Base-by-base conservation (phyloP, 2,888 invertebrate genomes). In the Euclidia mi region DNA sequence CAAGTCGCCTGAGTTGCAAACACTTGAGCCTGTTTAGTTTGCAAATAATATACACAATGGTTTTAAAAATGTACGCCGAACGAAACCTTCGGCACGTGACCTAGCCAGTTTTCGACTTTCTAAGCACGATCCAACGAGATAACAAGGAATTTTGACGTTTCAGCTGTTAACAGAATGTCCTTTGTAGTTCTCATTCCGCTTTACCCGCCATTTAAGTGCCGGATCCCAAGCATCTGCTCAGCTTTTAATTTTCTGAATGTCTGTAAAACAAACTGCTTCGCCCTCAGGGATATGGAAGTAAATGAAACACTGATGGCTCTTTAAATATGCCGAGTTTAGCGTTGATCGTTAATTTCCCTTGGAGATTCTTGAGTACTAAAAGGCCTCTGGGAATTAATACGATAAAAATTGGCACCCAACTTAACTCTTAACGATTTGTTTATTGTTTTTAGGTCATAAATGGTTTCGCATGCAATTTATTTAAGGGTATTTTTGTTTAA, bases 291-390 rank as follows among this genome's bases (percentile, higher is more conserved):
- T 71, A 74, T 68, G 74, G 62, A 73, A 79, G 75, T 81, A 83
- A 84, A 84, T 85, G 78, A 81, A 85, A 78, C 79, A 77, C 78
- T 81, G 79, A 84, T 80, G 81, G 73, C 74, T 79, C 67, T 71
- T 80, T 76, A 83, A 86, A 82, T 82, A 84, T 79, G 70, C 76
- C 68, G 70, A 78, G 76, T 79, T 82, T 76, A 84, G 76, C 76
- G 78, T 78, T 73, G 78, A 79, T 79, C 70, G 76, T 81, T 85
- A 83, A 85, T 87, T 87, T 86, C 84, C n/a, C 86, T 84, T 62
- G 57, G 83, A 85, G 84, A 82, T 81, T 76, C 71, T 79, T 73
- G 69, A 59, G 63, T 65, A 71, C 71, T 78, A 73, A 82, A 76
- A 65, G 75, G 66, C 62, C 64, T 60, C 62, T 66, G 70, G 66